Conservation (phyloP, 1,140 invertebrate genomes). For the Caenorhabditis tropicalis region DNA sequence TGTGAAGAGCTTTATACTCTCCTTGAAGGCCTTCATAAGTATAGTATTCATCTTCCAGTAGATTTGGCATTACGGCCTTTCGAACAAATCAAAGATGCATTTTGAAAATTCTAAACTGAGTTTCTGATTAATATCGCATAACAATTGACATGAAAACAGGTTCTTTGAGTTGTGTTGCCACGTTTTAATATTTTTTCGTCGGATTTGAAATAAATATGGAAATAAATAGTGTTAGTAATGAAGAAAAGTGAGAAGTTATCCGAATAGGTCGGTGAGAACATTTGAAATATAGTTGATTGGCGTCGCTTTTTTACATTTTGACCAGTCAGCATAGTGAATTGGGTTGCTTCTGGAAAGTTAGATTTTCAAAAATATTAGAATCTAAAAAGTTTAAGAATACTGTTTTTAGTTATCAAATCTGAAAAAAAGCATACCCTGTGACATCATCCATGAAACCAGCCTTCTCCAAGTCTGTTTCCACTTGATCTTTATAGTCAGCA, state of each 20-base stretch:
- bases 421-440: conserved; percentile 17
- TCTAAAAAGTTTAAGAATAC: not conserved
- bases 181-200: no score
- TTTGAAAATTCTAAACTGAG: conserved; percentile 74
- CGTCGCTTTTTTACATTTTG: conserved; percentile 42
- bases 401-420: no score
- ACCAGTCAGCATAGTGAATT: conserved; percentile 54
- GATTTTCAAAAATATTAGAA: not conserved
- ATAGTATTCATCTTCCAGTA: conserved; percentile 90
- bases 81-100: conserved; percentile 96
- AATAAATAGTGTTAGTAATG: conserved; percentile 24
- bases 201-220: no score
- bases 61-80: conserved; percentile 93
- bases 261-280: conserved; percentile 51
- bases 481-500: conserved; percentile 47
- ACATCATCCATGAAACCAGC: conserved; percentile 48
- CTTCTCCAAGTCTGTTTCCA: conserved; percentile 50
- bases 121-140: not conserved
- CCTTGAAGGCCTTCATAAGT: conserved; percentile 83
- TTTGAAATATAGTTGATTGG: conserved; percentile 48
- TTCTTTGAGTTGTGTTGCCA: no score
- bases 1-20: conserved; percentile 93
- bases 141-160: not conserved
- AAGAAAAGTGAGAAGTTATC: not conserved
- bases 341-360: conserved; percentile 37